Conservation (phyloP, 2,888 invertebrate genomes). For the Lepetodrilus schrolli region DNA sequence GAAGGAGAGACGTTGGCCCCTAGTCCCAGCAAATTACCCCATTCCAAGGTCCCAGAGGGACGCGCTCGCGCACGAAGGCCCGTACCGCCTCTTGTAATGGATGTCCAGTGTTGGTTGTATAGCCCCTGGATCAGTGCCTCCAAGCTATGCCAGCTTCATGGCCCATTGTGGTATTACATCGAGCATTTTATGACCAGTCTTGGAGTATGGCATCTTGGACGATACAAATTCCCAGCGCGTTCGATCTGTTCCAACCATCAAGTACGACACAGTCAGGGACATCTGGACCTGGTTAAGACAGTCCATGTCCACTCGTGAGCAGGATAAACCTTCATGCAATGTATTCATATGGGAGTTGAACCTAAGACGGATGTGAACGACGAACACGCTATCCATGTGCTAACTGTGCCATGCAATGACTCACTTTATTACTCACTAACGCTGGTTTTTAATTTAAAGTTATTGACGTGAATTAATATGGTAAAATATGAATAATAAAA, state of each 20-base stretch:
- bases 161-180: not conserved
- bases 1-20: not conserved
- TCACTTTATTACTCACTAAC: no score
- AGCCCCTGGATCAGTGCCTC: not conserved
- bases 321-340: no score
- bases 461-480: no score
- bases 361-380: no score
- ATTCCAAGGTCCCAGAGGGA: conserved; percentile 2
- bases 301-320: no score
- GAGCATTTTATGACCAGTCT: conserved; percentile 1
- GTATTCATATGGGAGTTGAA: no score
- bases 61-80: not conserved
- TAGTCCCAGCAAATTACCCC: conserved; percentile 2
- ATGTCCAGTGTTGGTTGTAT: not conserved
- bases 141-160: not conserved
- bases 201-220: not conserved
- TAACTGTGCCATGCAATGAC: no score
- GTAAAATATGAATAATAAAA: no score
- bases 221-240: not conserved
- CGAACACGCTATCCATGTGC: no score
- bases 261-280: no score
- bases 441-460: no score
- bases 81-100: not conserved
- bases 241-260: not conserved
- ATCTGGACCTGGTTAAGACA: no score